Evolutionary conservation across 64 coral and sea anemone species (phyloP).

Genomic region (Pocillopora damicornis): DNA sequence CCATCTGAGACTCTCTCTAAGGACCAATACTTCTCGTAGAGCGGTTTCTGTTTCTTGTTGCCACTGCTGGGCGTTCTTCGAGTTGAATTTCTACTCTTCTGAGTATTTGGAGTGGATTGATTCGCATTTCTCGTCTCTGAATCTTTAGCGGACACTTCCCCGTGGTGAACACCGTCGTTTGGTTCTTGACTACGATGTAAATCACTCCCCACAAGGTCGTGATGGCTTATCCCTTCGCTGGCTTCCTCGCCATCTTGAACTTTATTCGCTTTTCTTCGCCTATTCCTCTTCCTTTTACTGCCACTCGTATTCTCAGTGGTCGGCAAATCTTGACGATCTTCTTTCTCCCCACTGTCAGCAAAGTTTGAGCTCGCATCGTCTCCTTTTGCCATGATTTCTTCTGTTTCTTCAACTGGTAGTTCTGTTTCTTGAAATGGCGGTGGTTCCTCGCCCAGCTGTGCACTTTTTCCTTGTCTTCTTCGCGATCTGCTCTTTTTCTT

Average conservation of each 20-base stretch:
- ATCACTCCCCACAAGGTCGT: too few relatives aligned
- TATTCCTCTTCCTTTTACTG: constrained; percentile 16
- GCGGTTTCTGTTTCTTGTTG: constrained; percentile 21
- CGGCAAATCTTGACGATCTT: neutral
- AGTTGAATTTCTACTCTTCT: neutral
- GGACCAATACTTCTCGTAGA: constrained; percentile 87
- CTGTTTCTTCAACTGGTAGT: too few relatives aligned
- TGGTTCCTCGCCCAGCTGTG: constrained; percentile 30
- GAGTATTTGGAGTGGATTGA: neutral
- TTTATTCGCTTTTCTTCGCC: neutral
- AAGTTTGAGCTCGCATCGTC: neutral
- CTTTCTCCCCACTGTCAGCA: neutral
- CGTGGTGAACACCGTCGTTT: neutral
- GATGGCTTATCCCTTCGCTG: neutral
- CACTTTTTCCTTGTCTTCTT: constrained; percentile 36
- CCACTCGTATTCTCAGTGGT: neutral
- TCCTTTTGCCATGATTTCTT: constrained; percentile 25
- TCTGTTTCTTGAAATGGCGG: neutral
- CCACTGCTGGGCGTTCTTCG: constrained; percentile 1
- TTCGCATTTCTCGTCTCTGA: neutral
- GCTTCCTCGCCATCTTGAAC: neutral
- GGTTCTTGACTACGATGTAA: neutral
- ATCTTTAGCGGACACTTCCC: neutral
- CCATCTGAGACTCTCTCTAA: constrained; percentile 71
- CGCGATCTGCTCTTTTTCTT: constrained; percentile 29